Evolutionary conservation across 1,140 invertebrate genomes (phyloP).

Genomic region (Caligus rogercresseyi): DNA sequence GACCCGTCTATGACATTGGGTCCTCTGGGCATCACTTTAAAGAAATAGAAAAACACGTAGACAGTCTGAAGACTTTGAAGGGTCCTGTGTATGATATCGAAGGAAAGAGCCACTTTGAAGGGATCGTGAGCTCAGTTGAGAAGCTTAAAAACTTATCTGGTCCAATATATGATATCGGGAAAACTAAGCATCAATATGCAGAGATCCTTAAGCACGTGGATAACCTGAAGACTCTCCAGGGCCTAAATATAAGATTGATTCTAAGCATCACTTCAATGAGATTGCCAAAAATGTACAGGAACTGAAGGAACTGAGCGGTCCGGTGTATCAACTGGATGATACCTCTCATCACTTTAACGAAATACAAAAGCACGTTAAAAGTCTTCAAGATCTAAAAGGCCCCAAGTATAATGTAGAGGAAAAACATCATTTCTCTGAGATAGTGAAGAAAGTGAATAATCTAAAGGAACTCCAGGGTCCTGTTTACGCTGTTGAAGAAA

Average conservation of each 20-base stretch:
- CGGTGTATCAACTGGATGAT: conserved; percentile 13
- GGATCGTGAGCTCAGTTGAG: conserved; percentile 8
- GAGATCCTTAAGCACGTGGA: conserved; percentile 13
- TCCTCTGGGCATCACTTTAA: conserved; percentile 8
- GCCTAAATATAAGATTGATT: conserved; percentile 17
- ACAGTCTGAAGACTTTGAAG: conserved; percentile 5
- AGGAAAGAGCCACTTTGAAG: conserved; percentile 11
- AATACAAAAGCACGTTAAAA: conserved; percentile 11
- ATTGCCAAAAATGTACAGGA: conserved; percentile 13
- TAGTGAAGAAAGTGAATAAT: not conserved
- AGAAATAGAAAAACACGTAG: conserved; percentile 16
- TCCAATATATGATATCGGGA: conserved; percentile 17
- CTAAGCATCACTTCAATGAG: conserved; percentile 12
- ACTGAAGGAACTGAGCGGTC: conserved; percentile 9
- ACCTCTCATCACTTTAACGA: conserved; percentile 15
- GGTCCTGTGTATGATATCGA: conserved; percentile 15
- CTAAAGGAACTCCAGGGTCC: conserved; percentile 9
- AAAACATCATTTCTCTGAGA: conserved; percentile 11
- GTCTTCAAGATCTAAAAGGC: conserved; percentile 2
- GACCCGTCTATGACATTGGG: conserved; percentile 18
- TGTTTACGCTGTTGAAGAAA: conserved; percentile 12
- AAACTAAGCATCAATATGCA: conserved; percentile 10
- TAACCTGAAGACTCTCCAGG: conserved; percentile 7
- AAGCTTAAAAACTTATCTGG: conserved; percentile 12
- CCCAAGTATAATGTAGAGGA: conserved; percentile 9